Evolutionary conservation across 1,140 invertebrate species (phyloP).

Genomic region (Zaprionus camerounensis): DNA sequence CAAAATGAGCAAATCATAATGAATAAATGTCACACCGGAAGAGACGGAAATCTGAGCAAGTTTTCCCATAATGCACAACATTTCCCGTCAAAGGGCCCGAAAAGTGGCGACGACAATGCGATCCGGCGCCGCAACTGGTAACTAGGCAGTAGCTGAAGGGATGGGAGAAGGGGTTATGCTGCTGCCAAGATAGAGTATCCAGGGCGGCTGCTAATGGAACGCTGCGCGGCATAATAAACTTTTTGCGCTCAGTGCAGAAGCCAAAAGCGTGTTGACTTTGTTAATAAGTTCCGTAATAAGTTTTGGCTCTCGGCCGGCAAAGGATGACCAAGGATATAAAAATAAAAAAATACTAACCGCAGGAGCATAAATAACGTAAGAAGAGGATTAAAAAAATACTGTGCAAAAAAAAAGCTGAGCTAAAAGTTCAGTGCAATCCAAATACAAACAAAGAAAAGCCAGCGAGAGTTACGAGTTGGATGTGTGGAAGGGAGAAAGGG

Average conservation of each 20-base stretch:
- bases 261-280: conserved; percentile 75
- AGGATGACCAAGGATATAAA: conserved; percentile 50
- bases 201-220: conserved; percentile 58
- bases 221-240: conserved; percentile 76
- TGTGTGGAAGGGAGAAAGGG: background rate
- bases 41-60: conserved; percentile 66
- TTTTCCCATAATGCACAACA: conserved; percentile 58
- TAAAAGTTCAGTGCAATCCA: conserved; percentile 30
- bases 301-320: conserved; percentile 42
- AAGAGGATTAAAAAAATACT: conserved; percentile 49
- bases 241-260: conserved; percentile 34
- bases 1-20: conserved; percentile 81
- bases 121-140: conserved; percentile 15
- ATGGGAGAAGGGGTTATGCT: background rate
- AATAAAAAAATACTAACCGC: conserved; percentile 41
- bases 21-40: conserved; percentile 82
- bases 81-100: conserved; percentile 62
- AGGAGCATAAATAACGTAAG: conserved; percentile 66
- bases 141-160: background rate
- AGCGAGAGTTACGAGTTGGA: background rate
- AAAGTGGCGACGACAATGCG: conserved; percentile 43
- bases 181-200: conserved; percentile 1
- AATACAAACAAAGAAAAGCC: conserved; percentile 40
- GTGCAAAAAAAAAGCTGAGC: background rate
- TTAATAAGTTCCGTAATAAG: conserved; percentile 81